These are phyloP conservation scores for Zosterops japonicus DNA, from an alignment of 2,113 vertebrate genomes.

Conservation along the genomic window DNA sequence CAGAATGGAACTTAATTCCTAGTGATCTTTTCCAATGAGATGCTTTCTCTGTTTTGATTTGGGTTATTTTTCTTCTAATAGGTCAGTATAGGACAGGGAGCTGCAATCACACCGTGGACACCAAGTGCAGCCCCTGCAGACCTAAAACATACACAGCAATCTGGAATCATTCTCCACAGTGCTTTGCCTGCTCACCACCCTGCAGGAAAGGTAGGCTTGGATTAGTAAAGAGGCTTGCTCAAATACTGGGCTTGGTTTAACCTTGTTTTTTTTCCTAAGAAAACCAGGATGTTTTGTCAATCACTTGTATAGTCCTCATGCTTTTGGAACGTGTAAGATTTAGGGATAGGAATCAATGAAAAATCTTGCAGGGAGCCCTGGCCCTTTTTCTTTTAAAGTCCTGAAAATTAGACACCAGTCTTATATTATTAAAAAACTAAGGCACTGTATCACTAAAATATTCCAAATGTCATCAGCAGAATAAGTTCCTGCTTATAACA, in stretches of 20 bases:
- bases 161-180: conserved; percentile 53
- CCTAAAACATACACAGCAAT: conserved; percentile 34
- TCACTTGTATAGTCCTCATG: neutral
- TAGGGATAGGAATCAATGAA: neutral
- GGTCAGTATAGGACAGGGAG: neutral
- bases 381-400: neutral
- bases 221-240: neutral
- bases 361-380: neutral
- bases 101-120: conserved; percentile 47
- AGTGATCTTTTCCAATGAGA: neutral
- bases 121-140: conserved; percentile 43
- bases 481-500: neutral
- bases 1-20: neutral
- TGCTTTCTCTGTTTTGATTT: neutral
- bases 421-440: neutral
- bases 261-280: neutral
- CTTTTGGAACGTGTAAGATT: neutral
- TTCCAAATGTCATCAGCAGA: neutral
- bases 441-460: neutral
- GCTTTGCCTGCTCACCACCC: conserved; percentile 60
- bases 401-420: neutral
- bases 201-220: conserved; percentile 46
- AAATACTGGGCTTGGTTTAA: neutral
- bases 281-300: neutral
- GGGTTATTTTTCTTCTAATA: neutral